Conservation (phyloP, 2,888 invertebrate species). For the Muscina levida region DNA sequence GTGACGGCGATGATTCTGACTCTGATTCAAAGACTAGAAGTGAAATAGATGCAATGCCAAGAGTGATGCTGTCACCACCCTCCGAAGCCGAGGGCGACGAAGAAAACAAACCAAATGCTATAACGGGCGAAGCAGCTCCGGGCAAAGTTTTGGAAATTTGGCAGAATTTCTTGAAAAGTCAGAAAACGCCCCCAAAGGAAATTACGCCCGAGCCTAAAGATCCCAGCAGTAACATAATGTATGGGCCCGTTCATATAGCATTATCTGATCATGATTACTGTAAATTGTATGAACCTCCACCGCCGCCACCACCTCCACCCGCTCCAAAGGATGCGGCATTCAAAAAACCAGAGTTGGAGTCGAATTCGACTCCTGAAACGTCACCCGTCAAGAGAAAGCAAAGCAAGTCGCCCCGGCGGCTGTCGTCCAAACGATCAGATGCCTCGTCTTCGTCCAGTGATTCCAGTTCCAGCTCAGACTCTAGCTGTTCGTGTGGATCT, state of each 20-base stretch:
- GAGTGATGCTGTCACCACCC: conserved; percentile 77
- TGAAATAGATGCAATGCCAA: conserved; percentile 71
- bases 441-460: conserved; percentile 86
- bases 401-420: conserved; percentile 62
- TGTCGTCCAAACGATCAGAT: conserved; percentile 80
- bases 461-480: conserved; percentile 88
- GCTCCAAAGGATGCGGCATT: conserved; percentile 65
- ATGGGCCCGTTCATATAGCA: conserved; percentile 82
- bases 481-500: conserved; percentile 90
- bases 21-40: conserved; percentile 69
- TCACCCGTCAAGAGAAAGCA: conserved; percentile 73
- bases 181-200: conserved; percentile 68
- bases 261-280: conserved; percentile 90
- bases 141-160: conserved; percentile 74
- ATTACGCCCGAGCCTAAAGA: conserved; percentile 58
- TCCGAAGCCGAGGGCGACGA: conserved; percentile 75
- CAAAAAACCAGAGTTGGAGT: conserved; percentile 68
- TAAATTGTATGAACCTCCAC: conserved; percentile 78
- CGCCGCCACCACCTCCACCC: conserved; percentile 71
- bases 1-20: conserved; percentile 80
- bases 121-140: conserved; percentile 29
- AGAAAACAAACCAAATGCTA: background rate
- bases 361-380: conserved; percentile 68
- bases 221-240: conserved; percentile 66
- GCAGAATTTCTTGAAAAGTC: conserved; percentile 75